Conservation (phyloP, 1,140 invertebrate species). For the Zophobas morio region DNA sequence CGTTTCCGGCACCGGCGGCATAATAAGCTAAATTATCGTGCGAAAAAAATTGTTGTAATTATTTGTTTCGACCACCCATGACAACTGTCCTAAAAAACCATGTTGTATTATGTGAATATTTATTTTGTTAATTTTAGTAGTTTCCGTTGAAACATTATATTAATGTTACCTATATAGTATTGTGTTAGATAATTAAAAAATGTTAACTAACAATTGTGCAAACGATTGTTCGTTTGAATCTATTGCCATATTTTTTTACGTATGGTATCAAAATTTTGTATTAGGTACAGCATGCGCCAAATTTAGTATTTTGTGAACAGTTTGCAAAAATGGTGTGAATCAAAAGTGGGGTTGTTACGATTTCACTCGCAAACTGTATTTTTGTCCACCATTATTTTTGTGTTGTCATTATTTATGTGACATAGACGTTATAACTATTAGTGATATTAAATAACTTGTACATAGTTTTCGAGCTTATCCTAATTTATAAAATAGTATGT, state of each 20-base stretch:
- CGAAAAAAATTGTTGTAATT: constrained; percentile 23
- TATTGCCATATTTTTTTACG: constrained; percentile 17
- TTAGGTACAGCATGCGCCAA: constrained; percentile 13
- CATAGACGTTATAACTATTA: not conserved
- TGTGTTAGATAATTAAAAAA: constrained; percentile 3
- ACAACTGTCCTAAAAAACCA: not conserved
- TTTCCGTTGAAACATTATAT: constrained; percentile 45
- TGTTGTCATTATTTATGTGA: not conserved
- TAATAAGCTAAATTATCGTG: constrained; percentile 5
- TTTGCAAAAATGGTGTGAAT: not conserved
- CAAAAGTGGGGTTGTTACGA: not conserved
- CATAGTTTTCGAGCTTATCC: constrained; percentile 10
- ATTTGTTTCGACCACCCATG: constrained; percentile 15
- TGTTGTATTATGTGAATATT: constrained; percentile 23
- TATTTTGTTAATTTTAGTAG: constrained; percentile 41
- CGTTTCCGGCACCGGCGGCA: constrained; percentile 48
- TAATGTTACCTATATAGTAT: constrained; percentile 43
- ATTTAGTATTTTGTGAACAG: constrained; percentile 5
- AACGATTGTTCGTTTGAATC: not conserved
- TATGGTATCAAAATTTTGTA: constrained; percentile 15
- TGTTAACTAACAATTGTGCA: constrained; percentile 16
- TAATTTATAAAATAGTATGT: constrained; percentile 18
- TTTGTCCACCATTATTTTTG: not conserved
- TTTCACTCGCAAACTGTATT: constrained; percentile 8
- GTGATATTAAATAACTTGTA: constrained; percentile 37